Evolutionary conservation across 2,797 vertebrate genomes (phyloP).

Genomic region (Tapera naevia): DNA sequence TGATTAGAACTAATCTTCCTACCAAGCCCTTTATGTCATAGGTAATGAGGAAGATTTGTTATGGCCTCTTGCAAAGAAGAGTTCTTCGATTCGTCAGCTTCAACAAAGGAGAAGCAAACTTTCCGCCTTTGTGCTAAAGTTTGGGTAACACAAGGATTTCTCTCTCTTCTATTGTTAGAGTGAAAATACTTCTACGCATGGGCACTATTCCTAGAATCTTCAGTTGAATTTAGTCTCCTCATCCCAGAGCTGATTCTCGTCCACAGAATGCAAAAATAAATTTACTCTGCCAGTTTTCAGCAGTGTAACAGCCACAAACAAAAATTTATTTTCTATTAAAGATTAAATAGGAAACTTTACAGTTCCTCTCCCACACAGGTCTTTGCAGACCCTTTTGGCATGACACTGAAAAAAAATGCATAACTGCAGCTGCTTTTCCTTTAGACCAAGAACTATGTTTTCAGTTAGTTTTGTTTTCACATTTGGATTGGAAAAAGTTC

Average conservation of each 20-base stretch:
- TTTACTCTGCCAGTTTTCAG: neutral
- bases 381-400: neutral
- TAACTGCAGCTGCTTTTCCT: slow-evolving; percentile 46
- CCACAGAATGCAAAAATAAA: neutral
- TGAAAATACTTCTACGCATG: neutral
- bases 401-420: neutral
- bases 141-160: neutral
- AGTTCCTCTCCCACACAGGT: neutral
- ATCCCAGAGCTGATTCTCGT: neutral
- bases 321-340: neutral
- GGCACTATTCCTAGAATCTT: neutral
- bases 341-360: slow-evolving; percentile 4
- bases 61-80: neutral
- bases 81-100: neutral
- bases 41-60: neutral
- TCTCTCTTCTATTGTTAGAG: neutral
- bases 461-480: slow-evolving; percentile 31
- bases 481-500: slow-evolving; percentile 42
- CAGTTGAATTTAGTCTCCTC: neutral
- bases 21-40: neutral
- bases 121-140: neutral
- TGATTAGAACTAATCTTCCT: neutral
- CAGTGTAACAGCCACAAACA: neutral
- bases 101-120: neutral
- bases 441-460: slow-evolving; percentile 15